These are phyloP conservation scores for Drosophila phalerata DNA, from an alignment of 2,888 invertebrate species.

Conservation along the genomic window DNA sequence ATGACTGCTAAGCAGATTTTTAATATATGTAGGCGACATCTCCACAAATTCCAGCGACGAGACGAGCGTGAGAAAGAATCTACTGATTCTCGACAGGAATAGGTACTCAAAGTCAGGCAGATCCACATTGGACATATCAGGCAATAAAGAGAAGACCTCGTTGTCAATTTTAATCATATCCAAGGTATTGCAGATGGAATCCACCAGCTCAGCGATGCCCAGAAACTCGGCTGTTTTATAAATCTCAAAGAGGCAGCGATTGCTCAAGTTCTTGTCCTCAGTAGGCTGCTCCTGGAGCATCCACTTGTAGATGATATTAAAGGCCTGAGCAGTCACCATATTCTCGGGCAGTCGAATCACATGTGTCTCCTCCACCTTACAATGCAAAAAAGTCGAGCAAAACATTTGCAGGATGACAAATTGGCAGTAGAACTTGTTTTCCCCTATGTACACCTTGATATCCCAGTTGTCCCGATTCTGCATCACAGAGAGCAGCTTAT, in stretches of 20 bases:
- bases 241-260: slow-evolving; percentile 36
- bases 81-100: slow-evolving; percentile 40
- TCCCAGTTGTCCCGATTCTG: slow-evolving; percentile 7
- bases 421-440: slow-evolving; percentile 41
- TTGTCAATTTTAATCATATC: slow-evolving; percentile 27
- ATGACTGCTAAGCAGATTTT: slow-evolving; percentile 32
- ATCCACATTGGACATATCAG: slow-evolving; percentile 6
- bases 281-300: slow-evolving; percentile 25
- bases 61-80: slow-evolving; percentile 51
- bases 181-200: slow-evolving; percentile 17
- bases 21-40: slow-evolving; percentile 8
- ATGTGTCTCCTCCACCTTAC: neutral
- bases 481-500: slow-evolving; percentile 1
- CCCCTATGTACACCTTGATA: slow-evolving; percentile 34
- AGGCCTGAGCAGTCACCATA: slow-evolving; percentile 37
- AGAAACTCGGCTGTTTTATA: slow-evolving; percentile 44
- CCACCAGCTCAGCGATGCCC: slow-evolving; percentile 23
- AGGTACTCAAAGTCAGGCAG: slow-evolving; percentile 20
- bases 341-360: slow-evolving; percentile 27
- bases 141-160: slow-evolving; percentile 23
- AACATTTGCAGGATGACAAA: slow-evolving; percentile 26
- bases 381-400: slow-evolving; percentile 27
- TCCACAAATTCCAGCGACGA: slow-evolving; percentile 49
- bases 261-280: neutral
- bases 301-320: slow-evolving; percentile 52